Evolutionary conservation across 2,888 invertebrate genomes (phyloP).

Genomic region (Trichacis sp.): DNA sequence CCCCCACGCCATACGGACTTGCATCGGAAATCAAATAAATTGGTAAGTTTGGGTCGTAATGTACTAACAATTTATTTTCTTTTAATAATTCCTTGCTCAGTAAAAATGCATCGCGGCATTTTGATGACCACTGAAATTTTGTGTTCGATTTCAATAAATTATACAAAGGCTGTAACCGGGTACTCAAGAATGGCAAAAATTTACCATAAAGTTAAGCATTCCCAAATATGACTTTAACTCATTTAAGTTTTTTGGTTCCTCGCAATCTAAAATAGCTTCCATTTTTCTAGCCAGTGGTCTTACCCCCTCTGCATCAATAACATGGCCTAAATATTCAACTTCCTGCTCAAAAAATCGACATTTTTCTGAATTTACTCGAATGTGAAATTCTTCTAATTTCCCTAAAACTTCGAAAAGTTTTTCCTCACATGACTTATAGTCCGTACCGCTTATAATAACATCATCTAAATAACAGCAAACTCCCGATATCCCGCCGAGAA

Average conservation of each 20-base stretch:
- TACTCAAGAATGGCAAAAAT: slow-evolving; percentile 42
- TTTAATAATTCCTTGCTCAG: slow-evolving; percentile 48
- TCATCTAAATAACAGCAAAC: slow-evolving; percentile 5
- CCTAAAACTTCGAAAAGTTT: slow-evolving; percentile 33
- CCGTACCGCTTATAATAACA: slow-evolving; percentile 3
- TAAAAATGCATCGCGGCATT: slow-evolving; percentile 15
- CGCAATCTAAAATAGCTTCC: slow-evolving; percentile 1
- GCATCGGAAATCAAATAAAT: slow-evolving; percentile 55
- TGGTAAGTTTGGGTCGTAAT: slow-evolving; percentile 37
- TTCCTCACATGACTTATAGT: neutral
- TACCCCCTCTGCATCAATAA: slow-evolving; percentile 37
- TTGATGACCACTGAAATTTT: slow-evolving; percentile 7
- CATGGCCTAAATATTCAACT: slow-evolving; percentile 34
- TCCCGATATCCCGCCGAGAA: slow-evolving; percentile 13
- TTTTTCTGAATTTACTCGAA: slow-evolving; percentile 38
- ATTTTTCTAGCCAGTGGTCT: slow-evolving; percentile 7
- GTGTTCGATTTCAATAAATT: slow-evolving; percentile 3
- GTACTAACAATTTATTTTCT: slow-evolving; percentile 36
- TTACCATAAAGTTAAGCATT: slow-evolving; percentile 54
- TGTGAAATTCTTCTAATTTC: slow-evolving; percentile 22
- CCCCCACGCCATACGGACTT: slow-evolving; percentile 55
- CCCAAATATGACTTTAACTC: slow-evolving; percentile 53
- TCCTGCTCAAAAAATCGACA: slow-evolving; percentile 41
- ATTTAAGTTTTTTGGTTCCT: slow-evolving; percentile 36
- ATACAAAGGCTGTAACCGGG: slow-evolving; percentile 20